Evolutionary conservation across 2,797 vertebrate species (phyloP).

Genomic region (Ciconia nigra): DNA sequence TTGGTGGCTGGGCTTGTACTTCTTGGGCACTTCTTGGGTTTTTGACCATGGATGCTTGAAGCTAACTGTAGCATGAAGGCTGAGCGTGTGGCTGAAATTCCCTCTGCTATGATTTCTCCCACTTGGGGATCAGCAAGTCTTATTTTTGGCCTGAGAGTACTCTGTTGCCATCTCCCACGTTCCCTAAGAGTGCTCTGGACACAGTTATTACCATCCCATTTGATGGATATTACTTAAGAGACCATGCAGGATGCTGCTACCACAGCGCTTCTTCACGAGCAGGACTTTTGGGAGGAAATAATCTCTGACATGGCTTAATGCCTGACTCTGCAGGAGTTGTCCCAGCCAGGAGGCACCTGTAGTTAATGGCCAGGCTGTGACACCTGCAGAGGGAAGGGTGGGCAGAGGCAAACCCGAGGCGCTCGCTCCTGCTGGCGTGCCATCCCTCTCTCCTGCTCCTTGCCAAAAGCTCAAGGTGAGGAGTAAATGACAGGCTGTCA

Average conservation of each 20-base stretch:
- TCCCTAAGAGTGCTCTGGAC: neutral
- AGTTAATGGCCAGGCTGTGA: neutral
- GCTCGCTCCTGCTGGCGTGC: neutral
- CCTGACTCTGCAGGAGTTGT: neutral
- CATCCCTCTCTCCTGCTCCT: neutral
- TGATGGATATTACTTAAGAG: neutral
- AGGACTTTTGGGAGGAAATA: neutral
- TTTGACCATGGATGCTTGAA: neutral
- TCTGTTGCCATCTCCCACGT: neutral
- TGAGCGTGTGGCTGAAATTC: neutral
- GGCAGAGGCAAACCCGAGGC: neutral
- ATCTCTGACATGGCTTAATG: neutral
- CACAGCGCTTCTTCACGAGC: neutral
- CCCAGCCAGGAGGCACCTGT: neutral
- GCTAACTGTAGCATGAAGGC: neutral
- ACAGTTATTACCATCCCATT: neutral
- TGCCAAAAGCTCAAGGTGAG: constrained; percentile 40
- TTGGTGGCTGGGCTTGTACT: neutral
- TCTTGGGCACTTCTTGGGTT: neutral
- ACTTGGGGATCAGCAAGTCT: neutral
- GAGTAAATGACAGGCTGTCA: neutral
- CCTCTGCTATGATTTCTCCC: neutral
- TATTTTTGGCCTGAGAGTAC: neutral
- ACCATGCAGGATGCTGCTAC: neutral
- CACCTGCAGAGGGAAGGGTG: neutral